Evolutionary conservation across 1,140 invertebrate species (phyloP).

Genomic region (Conus betulinus): DNA sequence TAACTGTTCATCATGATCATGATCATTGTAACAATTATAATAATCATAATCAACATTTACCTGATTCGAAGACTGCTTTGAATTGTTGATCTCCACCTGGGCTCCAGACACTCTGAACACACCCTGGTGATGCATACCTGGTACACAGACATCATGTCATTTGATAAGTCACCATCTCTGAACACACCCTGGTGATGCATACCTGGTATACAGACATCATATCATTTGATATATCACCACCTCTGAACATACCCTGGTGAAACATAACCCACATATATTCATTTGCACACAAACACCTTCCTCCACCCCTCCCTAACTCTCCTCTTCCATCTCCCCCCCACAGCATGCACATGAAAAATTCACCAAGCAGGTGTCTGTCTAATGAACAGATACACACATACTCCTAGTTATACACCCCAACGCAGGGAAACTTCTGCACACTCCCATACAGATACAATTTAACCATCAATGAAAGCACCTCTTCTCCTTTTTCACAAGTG

Average conservation of each 20-base stretch:
- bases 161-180: conserved; percentile 77
- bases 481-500: not conserved
- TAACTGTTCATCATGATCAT: not conserved
- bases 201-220: conserved; percentile 74
- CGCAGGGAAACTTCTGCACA: too few species aligned
- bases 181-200: conserved; percentile 97
- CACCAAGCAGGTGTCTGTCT: too few species aligned
- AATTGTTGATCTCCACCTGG: conserved; percentile 96
- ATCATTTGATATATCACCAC: too few species aligned
- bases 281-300: conserved; percentile 54
- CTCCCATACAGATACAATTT: too few species aligned
- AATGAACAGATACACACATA: too few species aligned
- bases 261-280: conserved; percentile 80
- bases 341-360: not conserved
- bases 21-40: not conserved
- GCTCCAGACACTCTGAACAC: conserved; percentile 96
- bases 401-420: too few species aligned
- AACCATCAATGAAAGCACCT: too few species aligned
- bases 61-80: conserved; percentile 92
- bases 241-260: conserved; percentile 95
- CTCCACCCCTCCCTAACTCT: not conserved
- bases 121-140: conserved; percentile 94
- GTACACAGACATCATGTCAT: too few species aligned
- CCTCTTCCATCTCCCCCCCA: too few species aligned
- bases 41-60: conserved; percentile 73